Evolutionary conservation across 2,888 invertebrate species (phyloP).

Genomic region (Epistrophe eligans): DNA sequence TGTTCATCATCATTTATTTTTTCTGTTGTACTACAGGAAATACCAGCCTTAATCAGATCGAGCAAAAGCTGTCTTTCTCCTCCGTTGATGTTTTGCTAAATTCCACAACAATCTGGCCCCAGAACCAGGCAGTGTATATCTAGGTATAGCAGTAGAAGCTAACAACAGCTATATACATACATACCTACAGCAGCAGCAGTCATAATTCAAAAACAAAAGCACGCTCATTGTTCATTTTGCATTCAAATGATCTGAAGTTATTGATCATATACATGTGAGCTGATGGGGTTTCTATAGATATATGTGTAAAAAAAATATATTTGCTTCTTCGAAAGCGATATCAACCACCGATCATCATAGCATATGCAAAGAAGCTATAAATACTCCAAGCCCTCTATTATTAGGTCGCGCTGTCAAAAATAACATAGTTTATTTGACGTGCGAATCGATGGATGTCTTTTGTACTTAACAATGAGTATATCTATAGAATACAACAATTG

Average conservation of each 20-base stretch:
- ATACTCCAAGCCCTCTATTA: slow-evolving; percentile 72
- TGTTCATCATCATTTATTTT: slow-evolving; percentile 40
- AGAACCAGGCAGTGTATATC: not conserved
- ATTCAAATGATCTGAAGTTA: slow-evolving; percentile 73
- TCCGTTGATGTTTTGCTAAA: slow-evolving; percentile 41
- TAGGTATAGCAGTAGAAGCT: not conserved
- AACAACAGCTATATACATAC: not conserved
- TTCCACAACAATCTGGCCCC: slow-evolving; percentile 35
- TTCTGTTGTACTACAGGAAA: slow-evolving; percentile 60
- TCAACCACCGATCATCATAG: slow-evolving; percentile 20
- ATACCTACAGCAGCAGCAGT: slow-evolving; percentile 1
- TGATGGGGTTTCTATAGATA: not conserved
- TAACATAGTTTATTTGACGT: slow-evolving; percentile 75
- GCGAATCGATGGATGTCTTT: slow-evolving; percentile 71
- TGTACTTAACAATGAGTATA: not conserved
- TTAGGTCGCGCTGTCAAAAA: slow-evolving; percentile 75
- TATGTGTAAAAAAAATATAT: too few species aligned
- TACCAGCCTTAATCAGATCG: slow-evolving; percentile 73
- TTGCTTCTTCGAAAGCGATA: slow-evolving; percentile 23
- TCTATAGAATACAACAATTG: slow-evolving; percentile 8
- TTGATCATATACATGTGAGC: slow-evolving; percentile 44
- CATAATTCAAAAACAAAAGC: slow-evolving; percentile 76
- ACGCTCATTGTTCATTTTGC: slow-evolving; percentile 73
- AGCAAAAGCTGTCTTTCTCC: slow-evolving; percentile 41
- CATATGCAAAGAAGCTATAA: slow-evolving; percentile 72